Evolutionary conservation across 2,888 invertebrate species (phyloP).

Genomic region (Oscheius sp.): DNA sequence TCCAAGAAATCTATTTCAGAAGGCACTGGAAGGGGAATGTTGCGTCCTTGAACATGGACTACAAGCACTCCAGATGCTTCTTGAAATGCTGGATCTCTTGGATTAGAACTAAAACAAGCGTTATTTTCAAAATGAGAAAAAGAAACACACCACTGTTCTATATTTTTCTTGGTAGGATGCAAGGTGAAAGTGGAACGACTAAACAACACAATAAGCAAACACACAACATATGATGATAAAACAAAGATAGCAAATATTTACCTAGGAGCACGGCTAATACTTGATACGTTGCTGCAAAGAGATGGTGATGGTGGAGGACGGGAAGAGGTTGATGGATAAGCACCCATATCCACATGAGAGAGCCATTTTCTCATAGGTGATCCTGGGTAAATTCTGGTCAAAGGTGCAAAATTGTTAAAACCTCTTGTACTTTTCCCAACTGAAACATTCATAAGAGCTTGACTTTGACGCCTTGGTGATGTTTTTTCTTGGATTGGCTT

Average conservation of each 20-base stretch:
- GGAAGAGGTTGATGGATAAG: conserved; percentile 1
- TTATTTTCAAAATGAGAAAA: background rate
- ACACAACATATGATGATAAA: background rate
- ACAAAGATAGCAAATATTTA: background rate
- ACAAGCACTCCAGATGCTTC: conserved; percentile 5
- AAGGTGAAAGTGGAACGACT: conserved; percentile 22
- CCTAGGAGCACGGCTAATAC: conserved; percentile 17
- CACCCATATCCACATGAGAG: conserved; percentile 47
- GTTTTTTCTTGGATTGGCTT: conserved; percentile 5
- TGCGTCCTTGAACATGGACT: conserved; percentile 20
- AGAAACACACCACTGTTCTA: conserved; percentile 11
- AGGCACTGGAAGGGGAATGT: conserved; percentile 4
- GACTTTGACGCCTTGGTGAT: conserved; percentile 29
- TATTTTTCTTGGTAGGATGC: conserved; percentile 2
- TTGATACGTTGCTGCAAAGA: conserved; percentile 11
- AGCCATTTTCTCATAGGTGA: conserved; percentile 55
- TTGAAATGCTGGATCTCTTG: conserved; percentile 19
- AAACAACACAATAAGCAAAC: conserved; percentile 5
- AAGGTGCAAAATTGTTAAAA: too few species aligned
- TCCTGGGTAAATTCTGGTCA: too few species aligned
- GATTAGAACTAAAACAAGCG: conserved; percentile 7
- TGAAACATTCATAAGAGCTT: conserved; percentile 46
- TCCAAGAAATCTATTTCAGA: background rate
- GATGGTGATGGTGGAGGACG: conserved; percentile 4
- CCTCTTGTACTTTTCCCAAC: conserved; percentile 45